phyloP scores from a whole-genome alignment of 2,113 vertebrate genomes.

The Brachirus orientalis region DNA sequence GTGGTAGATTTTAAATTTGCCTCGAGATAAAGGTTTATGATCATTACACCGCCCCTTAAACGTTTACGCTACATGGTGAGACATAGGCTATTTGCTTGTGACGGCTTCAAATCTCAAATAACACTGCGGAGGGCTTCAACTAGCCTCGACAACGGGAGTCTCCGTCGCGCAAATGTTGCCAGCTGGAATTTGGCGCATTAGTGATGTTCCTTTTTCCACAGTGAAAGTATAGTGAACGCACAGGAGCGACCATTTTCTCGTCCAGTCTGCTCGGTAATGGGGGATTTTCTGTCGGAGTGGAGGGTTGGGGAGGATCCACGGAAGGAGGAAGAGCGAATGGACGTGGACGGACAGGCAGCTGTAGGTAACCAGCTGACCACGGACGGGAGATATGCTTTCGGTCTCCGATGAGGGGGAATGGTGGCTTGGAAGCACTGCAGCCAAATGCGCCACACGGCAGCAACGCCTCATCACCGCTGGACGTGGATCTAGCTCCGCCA shows the following conservation, averaged over 20 bases:
- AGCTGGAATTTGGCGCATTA: constrained; percentile 59
- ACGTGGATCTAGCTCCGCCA: constrained; percentile 78
- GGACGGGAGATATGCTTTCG: constrained; percentile 84
- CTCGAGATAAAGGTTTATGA: constrained; percentile 81
- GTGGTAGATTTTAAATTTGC: constrained; percentile 64
- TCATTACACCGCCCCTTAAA: constrained; percentile 87
- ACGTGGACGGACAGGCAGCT: constrained; percentile 80
- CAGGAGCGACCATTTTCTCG: constrained; percentile 73
- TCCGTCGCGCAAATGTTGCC: constrained; percentile 51
- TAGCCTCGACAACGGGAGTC: constrained; percentile 57
- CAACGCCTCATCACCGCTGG: constrained; percentile 77
- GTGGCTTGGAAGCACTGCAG: constrained; percentile 78
- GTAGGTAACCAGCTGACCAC: constrained; percentile 86
- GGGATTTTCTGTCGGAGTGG: constrained; percentile 72
- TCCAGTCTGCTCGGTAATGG: constrained; percentile 68
- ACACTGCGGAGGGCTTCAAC: constrained; percentile 79
- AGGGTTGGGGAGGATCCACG: constrained; percentile 81
- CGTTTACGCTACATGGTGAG: constrained; percentile 85
- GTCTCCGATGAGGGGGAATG: constrained; percentile 79
- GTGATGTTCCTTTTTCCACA: constrained; percentile 38
- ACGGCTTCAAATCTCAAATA: constrained; percentile 88
- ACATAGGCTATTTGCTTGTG: constrained; percentile 83
- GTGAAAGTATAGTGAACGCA: constrained; percentile 45
- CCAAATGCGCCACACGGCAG: constrained; percentile 81
- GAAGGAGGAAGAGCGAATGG: constrained; percentile 81